Percentiles rank a stretch among this genome's conserved stretches.
phyloP scores from a whole-genome alignment of 2,888 invertebrate genomes.

The Xylophagus ater region DNA sequence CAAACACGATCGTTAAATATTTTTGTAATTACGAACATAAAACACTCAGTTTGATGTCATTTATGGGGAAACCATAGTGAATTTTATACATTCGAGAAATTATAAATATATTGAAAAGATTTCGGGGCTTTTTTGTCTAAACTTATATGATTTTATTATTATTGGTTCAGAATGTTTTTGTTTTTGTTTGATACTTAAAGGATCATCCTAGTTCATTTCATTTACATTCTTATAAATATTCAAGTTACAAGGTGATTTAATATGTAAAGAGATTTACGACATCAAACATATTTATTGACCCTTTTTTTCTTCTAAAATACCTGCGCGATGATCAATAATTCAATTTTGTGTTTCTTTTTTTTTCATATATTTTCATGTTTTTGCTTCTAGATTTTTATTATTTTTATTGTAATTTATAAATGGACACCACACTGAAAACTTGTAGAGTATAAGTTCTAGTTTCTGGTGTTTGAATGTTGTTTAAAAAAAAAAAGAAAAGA shows the following conservation, averaged over 20 bases:
- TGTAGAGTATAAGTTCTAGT: too few species aligned
- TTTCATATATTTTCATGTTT: neutral
- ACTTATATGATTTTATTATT: neutral
- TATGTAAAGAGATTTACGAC: conserved; percentile 14
- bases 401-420: too few species aligned
- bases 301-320: conserved; percentile 6
- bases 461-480: too few species aligned
- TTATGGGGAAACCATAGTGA: conserved; percentile 11
- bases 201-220: neutral
- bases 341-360: conserved; percentile 4
- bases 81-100: too few species aligned
- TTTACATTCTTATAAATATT: neutral
- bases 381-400: too few species aligned
- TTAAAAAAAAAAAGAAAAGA: too few species aligned
- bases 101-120: too few species aligned
- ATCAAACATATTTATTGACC: conserved; percentile 14
- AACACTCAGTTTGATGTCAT: conserved; percentile 16
- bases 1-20: conserved; percentile 17
- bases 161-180: neutral
- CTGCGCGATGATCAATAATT: conserved; percentile 14
- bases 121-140: too few species aligned
- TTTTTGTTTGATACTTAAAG: too few species aligned
- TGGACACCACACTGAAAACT: too few species aligned
- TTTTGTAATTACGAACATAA: conserved; percentile 17
- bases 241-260: conserved; percentile 12